Base-by-base conservation (phyloP, 92 coral and sea anemone species). In the Diadumene lineata region DNA sequence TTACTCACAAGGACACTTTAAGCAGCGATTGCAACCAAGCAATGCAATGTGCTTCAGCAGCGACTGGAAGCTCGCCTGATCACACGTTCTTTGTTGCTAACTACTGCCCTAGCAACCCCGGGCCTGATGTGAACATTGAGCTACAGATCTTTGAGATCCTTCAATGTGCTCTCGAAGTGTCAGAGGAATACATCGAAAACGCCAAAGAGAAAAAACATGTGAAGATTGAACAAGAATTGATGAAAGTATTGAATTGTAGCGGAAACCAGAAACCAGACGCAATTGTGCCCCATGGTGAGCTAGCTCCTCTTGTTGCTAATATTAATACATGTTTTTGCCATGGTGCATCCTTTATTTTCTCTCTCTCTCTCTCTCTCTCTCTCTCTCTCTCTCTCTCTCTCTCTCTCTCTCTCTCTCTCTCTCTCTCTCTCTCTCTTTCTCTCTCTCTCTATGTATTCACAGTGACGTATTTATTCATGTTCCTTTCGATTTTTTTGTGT, bases 21-120 rank as follows among this genome's bases (percentile, higher is more conserved):
- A 68, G 31, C 10, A 55, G 65, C 10, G 84, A 79, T 0, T 34
- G 78, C 24, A 46, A 34, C 6, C 34, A 48, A 9, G 92, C 92
- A 43, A 70, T 74, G 24, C 56, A 57, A 21, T 43, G 60, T 11
- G 92, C 92, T 29, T 74, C 89, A 21, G 79, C 81, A 21, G 92
- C 92, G 26, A 88, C 92, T 3, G 92, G 92, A 21, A 88, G 89
- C 60, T 64, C 89, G 0, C 74, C 33, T 6, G 61, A 66, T 69
- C 88, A 83, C 53, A 75, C 85, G 0, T 87, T 83, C 82, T 87
- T 87, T 43, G 73, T 87, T 48, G 66, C 81, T 48, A 88, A 88
- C 81, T 88, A 88, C 86, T 83, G 86, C 1, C 76, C 73, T 23
- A 70, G 73, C 1, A 72, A 78, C 50, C 44, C 74, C 0, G 70